These are phyloP conservation scores for Zaprionus kolodkinae DNA, from an alignment of 1,140 invertebrate genomes.

Conservation along the genomic window DNA sequence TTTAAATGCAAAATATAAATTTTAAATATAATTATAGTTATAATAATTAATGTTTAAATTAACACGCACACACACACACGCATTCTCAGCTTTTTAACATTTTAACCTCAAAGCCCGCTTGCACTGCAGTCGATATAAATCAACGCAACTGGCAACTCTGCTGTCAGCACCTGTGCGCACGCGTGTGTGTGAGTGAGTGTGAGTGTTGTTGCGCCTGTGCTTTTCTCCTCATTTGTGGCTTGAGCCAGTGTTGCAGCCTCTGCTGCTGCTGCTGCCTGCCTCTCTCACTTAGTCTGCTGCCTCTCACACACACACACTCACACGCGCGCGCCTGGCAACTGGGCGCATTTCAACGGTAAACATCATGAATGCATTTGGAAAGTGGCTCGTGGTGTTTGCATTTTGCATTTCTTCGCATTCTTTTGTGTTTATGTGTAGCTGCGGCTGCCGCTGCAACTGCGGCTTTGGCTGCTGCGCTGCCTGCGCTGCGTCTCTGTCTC, in stretches of 20 bases:
- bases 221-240: slow-evolving; percentile 61
- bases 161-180: slow-evolving; percentile 21
- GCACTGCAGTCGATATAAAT: slow-evolving; percentile 17
- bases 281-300: slow-evolving; percentile 26
- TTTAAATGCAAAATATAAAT: background rate
- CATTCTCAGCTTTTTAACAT: slow-evolving; percentile 1
- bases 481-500: slow-evolving; percentile 10
- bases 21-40: background rate
- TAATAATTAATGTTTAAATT: background rate
- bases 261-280: background rate
- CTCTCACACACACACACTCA: slow-evolving; percentile 25
- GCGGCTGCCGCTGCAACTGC: slow-evolving; percentile 34
- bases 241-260: slow-evolving; percentile 20
- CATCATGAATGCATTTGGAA: slow-evolving; percentile 81
- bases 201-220: slow-evolving; percentile 45
- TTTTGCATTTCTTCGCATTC: slow-evolving; percentile 82
- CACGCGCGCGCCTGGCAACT: slow-evolving; percentile 50
- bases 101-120: slow-evolving; percentile 6
- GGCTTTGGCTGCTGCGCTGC: slow-evolving; percentile 18
- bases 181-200: slow-evolving; percentile 30
- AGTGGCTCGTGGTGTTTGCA: slow-evolving; percentile 80
- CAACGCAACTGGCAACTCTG: slow-evolving; percentile 36
- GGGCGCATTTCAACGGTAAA: slow-evolving; percentile 81
- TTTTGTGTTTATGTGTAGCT: slow-evolving; percentile 72
- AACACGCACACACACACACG: background rate